Percentiles rank a stretch among this genome's conserved stretches.
These are phyloP conservation scores for Callospermophilus lateralis DNA, from an alignment of 2,113 vertebrate genomes.

Conservation along the genomic window DNA sequence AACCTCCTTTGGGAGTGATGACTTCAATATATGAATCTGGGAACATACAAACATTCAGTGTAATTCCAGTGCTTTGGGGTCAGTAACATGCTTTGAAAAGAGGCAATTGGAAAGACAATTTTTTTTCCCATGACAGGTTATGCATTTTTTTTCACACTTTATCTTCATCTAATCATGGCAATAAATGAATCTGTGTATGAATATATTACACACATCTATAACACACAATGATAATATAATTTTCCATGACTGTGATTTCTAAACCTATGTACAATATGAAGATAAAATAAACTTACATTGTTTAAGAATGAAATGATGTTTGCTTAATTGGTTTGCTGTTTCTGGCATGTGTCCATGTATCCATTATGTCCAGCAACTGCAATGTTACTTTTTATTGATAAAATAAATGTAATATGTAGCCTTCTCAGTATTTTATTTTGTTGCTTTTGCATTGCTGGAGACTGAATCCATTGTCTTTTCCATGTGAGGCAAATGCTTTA, in stretches of 20 bases:
- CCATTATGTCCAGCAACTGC: not conserved
- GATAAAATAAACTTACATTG: not conserved
- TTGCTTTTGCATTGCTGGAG: not conserved
- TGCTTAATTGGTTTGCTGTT: not conserved
- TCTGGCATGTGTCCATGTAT: not conserved
- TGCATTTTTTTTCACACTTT: not conserved
- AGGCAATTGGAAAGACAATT: not conserved
- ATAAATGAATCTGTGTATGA: not conserved
- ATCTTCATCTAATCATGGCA: not conserved
- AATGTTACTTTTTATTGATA: not conserved
- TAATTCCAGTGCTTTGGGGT: not conserved
- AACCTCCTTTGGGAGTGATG: not conserved
- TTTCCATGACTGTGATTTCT: not conserved
- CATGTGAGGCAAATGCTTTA: not conserved
- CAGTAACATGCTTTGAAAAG: not conserved
- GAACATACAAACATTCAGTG: no score
- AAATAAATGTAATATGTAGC: not conserved
- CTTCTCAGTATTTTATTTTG: not conserved
- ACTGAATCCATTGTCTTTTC: no score
- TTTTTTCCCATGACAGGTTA: not conserved
- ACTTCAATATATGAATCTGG: not conserved
- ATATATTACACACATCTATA: not conserved
- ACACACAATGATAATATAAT: not conserved
- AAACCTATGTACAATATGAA: accelerated
- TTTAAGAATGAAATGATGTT: not conserved